phyloP scores from a whole-genome alignment of 2,113 vertebrate genomes.

The Boleophthalmus pectinirostris region DNA sequence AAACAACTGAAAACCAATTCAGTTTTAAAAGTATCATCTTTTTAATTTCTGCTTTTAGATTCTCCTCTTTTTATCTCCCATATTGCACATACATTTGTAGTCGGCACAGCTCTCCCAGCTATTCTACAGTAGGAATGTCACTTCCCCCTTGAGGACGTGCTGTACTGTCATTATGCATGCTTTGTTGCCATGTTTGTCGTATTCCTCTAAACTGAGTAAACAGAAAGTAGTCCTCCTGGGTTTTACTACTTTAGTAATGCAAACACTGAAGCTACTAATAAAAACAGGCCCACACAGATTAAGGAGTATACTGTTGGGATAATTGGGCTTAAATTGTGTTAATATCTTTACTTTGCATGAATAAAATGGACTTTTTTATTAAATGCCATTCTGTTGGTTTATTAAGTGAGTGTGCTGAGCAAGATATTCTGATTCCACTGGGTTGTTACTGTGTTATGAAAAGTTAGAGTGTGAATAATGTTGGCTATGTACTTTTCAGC shows the following conservation, averaged over 20 bases:
- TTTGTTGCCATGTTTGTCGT: conserved; percentile 27
- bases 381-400: not conserved
- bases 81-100: conserved; percentile 9
- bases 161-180: conserved; percentile 34
- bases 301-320: not conserved
- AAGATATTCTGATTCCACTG: not conserved
- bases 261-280: conserved; percentile 10
- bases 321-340: conserved; percentile 9
- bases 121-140: conserved; percentile 18
- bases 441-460: not conserved
- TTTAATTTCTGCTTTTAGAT: conserved; percentile 19
- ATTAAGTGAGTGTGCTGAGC: not conserved
- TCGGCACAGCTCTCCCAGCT: not conserved
- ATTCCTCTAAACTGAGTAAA: conserved; percentile 32
- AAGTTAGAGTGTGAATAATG: not conserved
- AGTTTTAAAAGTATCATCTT: not conserved
- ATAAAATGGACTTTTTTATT: not conserved
- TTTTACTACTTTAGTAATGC: conserved; percentile 17
- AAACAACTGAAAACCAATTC: not conserved
- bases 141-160: conserved; percentile 31
- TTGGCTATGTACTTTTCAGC: not conserved
- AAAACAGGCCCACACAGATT: conserved; percentile 14
- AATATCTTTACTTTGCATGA: conserved; percentile 4
- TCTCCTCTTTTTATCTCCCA: conserved; percentile 4
- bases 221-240: conserved; percentile 28